Evolutionary conservation across 2,797 vertebrate species (phyloP).

Genomic region (Pseudomugil tenellus): DNA sequence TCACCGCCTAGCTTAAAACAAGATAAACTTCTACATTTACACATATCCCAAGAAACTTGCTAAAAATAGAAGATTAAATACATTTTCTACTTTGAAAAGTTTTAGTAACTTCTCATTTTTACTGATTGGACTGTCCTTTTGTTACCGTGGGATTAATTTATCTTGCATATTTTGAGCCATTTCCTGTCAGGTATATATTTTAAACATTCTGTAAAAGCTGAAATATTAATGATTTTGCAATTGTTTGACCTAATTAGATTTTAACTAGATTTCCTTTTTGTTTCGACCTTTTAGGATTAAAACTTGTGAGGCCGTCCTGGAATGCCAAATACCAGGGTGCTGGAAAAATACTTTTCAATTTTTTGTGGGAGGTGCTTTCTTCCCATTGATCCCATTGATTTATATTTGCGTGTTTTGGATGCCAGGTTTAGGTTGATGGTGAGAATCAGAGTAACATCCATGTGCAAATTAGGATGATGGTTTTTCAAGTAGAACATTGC

Average conservation of each 20-base stretch:
- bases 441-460: too few species aligned
- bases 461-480: too few species aligned
- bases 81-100: conserved; percentile 16
- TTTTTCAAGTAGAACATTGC: too few species aligned
- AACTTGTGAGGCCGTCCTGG: background rate
- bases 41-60: conserved; percentile 27
- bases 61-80: background rate
- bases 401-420: too few species aligned
- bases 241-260: too few species aligned
- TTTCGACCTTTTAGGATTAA: background rate
- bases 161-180: background rate
- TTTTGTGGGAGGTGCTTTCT: too few species aligned
- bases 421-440: too few species aligned
- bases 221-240: too few species aligned
- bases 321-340: too few species aligned
- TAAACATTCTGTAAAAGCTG: background rate
- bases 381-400: too few species aligned
- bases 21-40: conserved; percentile 37
- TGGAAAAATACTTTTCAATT: too few species aligned
- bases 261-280: too few species aligned
- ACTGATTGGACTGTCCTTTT: background rate
- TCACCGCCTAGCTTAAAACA: conserved; percentile 41
- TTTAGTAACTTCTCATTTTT: conserved; percentile 19
- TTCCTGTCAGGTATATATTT: background rate
- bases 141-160: background rate